Base-by-base conservation (phyloP, 2,113 vertebrate genomes). In the Pygathrix nemaeus region DNA sequence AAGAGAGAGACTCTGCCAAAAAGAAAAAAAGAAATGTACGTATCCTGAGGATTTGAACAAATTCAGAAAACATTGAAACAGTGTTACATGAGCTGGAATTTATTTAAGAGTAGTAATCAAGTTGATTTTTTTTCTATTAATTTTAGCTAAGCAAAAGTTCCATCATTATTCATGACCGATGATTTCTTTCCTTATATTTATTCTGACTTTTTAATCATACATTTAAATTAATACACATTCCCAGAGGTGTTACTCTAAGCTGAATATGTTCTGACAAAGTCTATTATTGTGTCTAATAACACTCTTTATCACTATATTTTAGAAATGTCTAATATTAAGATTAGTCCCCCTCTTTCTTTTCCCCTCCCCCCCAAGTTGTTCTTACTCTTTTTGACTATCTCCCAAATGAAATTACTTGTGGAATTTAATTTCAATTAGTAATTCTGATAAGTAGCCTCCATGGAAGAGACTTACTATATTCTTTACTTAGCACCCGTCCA, bases 31-130 rank as follows among this genome's bases (percentile, higher is more conserved):
- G 30, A 66, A 66, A 30, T 30, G 12, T 78, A 6, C 27, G 2
- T 81, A 66, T 23, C 55, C 50, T 72, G 38, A 89, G 35, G 20
- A 78, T 48, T 64, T 55, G 20, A 38, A 89, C 27, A 90, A 79
- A 96, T 93, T 96, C 52, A 55, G 82, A 48, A 64, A 89, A 35
- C 40, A 82, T 68, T 72, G 72, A 92, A 95, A 32, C 10, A 38
- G 32, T 52, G 76, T 76, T 86, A 52, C 12, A 89, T 59, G 35
- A 91, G 70, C 50, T 52, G 38, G 38, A 27, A 3, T 89, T 92
- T 55, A 59, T 59, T 89, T 76, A 76, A 70, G 80, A 52, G 85
- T 75, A 30, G 21, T 25, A 59, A 68, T 52, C 55, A 68, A 81
- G 18, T 66, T 93, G 20, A 30, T 82, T 75, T 75, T 48, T 13